These are phyloP conservation scores for Argynnis bischoffii DNA, from an alignment of 2,888 invertebrate species.

Conservation along the genomic window DNA sequence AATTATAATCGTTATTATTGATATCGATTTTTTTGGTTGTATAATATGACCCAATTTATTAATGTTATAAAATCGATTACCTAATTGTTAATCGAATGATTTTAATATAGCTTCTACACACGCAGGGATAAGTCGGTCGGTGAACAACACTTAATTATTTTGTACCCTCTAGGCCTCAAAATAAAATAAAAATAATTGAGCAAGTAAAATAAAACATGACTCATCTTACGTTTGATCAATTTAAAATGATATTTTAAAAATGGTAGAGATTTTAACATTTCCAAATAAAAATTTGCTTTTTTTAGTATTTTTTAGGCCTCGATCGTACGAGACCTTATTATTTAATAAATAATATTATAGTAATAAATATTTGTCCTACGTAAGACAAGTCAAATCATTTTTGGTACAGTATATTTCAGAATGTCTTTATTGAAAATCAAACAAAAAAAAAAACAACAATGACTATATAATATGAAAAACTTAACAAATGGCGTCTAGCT, in stretches of 20 bases:
- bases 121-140: conserved; percentile 17
- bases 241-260: background rate
- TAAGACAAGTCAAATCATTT: too few relatives aligned
- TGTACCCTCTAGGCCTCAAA: conserved; percentile 38
- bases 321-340: too few relatives aligned
- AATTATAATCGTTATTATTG: background rate
- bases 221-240: conserved; percentile 7
- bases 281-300: too few relatives aligned
- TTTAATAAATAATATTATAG: too few relatives aligned
- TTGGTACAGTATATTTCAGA: too few relatives aligned
- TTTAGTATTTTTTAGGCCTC: too few relatives aligned
- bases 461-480: background rate
- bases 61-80: too few relatives aligned
- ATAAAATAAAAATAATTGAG: conserved; percentile 38
- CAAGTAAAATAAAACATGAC: conserved; percentile 28
- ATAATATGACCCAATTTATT: background rate
- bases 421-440: too few relatives aligned
- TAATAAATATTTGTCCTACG: too few relatives aligned
- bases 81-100: too few relatives aligned
- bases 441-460: too few relatives aligned
- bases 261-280: too few relatives aligned
- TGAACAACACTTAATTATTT: conserved; percentile 26
- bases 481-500: background rate
- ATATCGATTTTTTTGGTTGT: background rate
- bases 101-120: conserved; percentile 1